Evolutionary conservation across 2,797 vertebrate species (phyloP).

Genomic region (Chaunax sp.): DNA sequence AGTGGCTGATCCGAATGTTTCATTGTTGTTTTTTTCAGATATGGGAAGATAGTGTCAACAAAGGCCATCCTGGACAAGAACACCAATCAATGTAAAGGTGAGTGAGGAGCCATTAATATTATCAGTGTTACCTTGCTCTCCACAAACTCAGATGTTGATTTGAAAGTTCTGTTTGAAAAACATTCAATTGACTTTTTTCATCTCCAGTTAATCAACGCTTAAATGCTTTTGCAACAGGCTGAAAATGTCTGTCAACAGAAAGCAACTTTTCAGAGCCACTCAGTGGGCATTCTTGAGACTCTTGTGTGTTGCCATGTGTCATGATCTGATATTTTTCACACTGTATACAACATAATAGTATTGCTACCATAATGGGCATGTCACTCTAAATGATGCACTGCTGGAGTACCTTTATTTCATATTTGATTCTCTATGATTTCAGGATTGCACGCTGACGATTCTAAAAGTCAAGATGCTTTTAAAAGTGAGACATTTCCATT

Average conservation of each 20-base stretch:
- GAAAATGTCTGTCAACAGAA: constrained; percentile 12
- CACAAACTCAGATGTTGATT: constrained; percentile 19
- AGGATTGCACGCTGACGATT: constrained; percentile 52
- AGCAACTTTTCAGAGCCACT: constrained; percentile 1
- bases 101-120: constrained; percentile 45
- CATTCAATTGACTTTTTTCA: constrained; percentile 6
- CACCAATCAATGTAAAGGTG: constrained; percentile 99
- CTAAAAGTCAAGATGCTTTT: constrained; percentile 57
- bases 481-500: constrained; percentile 57
- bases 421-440: constrained; percentile 53
- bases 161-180: constrained; percentile 26
- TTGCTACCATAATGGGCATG: constrained; percentile 21
- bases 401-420: constrained; percentile 42
- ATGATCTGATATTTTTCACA: not conserved
- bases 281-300: constrained; percentile 10
- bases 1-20: constrained; percentile 29
- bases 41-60: constrained; percentile 98
- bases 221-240: constrained; percentile 17
- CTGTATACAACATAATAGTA: not conserved
- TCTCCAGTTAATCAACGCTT: constrained; percentile 41
- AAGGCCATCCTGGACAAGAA: constrained; percentile 99
- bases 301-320: constrained; percentile 16
- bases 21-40: constrained; percentile 83
- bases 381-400: constrained; percentile 24
- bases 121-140: constrained; percentile 1